These are phyloP conservation scores for Melanostoma scalare DNA, from an alignment of 2,888 invertebrate genomes.

Conservation along the genomic window DNA sequence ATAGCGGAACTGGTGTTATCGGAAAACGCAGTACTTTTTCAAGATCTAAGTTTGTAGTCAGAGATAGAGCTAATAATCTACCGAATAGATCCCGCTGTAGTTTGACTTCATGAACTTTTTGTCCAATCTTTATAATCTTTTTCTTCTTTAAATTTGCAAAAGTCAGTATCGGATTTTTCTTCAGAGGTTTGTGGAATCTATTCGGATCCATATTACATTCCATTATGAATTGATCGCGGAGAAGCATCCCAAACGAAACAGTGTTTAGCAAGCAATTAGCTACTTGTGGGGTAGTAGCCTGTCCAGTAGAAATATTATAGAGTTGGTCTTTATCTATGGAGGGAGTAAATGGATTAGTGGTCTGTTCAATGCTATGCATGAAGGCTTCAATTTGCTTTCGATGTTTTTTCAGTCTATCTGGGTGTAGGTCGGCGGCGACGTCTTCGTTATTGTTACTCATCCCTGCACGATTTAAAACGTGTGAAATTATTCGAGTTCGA, in stretches of 20 bases:
- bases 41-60: too few relatives aligned
- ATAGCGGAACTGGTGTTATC: too few relatives aligned
- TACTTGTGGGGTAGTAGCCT: constrained; percentile 64
- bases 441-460: background rate
- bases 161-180: background rate
- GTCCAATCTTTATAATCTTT: too few relatives aligned
- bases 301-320: constrained; percentile 73
- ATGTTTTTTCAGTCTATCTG: constrained; percentile 2
- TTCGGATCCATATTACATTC: background rate
- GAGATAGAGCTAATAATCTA: too few relatives aligned
- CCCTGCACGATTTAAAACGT: background rate
- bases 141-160: too few relatives aligned
- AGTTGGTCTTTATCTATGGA: constrained; percentile 67
- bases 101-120: too few relatives aligned
- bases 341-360: constrained; percentile 72
- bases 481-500: constrained; percentile 46
- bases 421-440: background rate
- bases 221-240: background rate
- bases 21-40: too few relatives aligned
- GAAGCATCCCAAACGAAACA: background rate
- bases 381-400: constrained; percentile 12
- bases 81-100: too few relatives aligned
- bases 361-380: constrained; percentile 53
- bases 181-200: constrained; percentile 1
- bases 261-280: background rate